Evolutionary conservation across 2,797 vertebrate species (phyloP), one percentile per base, ranked within the genome.

Genomic region (Silurus lanzhouensis): DNA sequence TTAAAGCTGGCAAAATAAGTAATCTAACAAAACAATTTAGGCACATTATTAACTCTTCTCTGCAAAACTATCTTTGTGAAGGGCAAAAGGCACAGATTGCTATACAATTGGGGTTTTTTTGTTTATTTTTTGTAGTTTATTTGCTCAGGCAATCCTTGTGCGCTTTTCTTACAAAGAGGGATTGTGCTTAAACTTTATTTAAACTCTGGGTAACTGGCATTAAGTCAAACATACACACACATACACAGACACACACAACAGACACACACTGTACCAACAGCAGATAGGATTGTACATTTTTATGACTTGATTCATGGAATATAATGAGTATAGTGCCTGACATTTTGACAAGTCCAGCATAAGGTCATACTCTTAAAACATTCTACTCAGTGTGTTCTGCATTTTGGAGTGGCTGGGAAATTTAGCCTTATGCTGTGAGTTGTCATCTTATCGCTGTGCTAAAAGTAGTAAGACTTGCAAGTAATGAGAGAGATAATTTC

Each of bases 1-100:
- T 95, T 97, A 97, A 96, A 96, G 95, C 95, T 90, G 91, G 90
- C 90, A 95, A 95, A 96, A 96, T 95, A 96, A 97, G 96, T 97
- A 96, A 96, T 97, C 95, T 95, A 94, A 95, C 92, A 93, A 92
- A 94, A 92, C 93, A 89, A 93, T 94, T 96, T 94, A 95, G 94
- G 92, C 93, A 94, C 88, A 92, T 93, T 92, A 93, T 98, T 98
- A 99, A 97, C 97, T 95, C 96, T 96, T 97, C 93, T 92, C 91
- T 91, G 88, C 13, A 84, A 83, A 88, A 91, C 68, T 90, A 77
- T 78, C 91, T 93, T 93, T 88, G 91, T 91, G 92, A 89, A 91
- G 91, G 86, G 52, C 93, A 88, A 85, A 76, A 89, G 86, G 74
- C 52, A 85, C 84, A 82, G 63, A 89, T 87, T 88, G 88, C 84